These are phyloP conservation scores for Albula goreensis DNA, from an alignment of 2,113 vertebrate genomes.

Conservation along the genomic window DNA sequence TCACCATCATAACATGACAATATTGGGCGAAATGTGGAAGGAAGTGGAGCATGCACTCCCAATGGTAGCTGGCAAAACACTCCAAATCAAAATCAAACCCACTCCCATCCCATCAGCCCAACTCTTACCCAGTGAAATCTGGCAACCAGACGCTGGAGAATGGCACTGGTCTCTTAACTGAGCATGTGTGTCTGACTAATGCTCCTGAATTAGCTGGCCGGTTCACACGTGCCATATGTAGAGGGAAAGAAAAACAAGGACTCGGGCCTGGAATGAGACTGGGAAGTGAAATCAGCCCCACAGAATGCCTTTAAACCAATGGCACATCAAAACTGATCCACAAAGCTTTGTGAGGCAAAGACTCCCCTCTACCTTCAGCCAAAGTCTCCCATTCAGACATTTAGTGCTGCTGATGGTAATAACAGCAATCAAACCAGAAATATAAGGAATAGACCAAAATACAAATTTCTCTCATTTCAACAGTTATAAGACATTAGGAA, in stretches of 20 bases:
- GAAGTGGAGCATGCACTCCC: slow-evolving; percentile 20
- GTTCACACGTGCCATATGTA: slow-evolving; percentile 44
- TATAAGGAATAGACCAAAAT: background rate
- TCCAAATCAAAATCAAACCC: too few relatives aligned
- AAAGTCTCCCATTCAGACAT: slow-evolving; percentile 43
- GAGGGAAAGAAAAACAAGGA: slow-evolving; percentile 37
- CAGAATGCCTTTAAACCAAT: slow-evolving; percentile 54
- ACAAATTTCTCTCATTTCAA: background rate
- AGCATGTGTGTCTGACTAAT: slow-evolving; percentile 38
- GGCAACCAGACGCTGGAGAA: background rate
- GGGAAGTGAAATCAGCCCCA: slow-evolving; percentile 58
- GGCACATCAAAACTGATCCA: slow-evolving; percentile 62
- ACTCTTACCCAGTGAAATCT: background rate
- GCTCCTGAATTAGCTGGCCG: slow-evolving; percentile 42
- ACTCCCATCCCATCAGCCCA: too few relatives aligned
- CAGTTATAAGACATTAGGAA: background rate
- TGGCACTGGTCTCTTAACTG: background rate
- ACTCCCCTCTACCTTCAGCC: slow-evolving; percentile 34
- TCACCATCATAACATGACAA: background rate
- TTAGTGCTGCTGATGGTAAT: background rate
- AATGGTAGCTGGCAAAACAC: background rate
- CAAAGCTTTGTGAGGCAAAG: slow-evolving; percentile 39
- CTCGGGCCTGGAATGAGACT: slow-evolving; percentile 22
- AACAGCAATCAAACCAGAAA: background rate
- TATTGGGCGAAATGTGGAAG: slow-evolving; percentile 28